Percentiles rank a stretch among this genome's conserved stretches.
Conservation (phyloP, 2,797 vertebrate genomes). For the Heteromormyrus szaboi region DNA sequence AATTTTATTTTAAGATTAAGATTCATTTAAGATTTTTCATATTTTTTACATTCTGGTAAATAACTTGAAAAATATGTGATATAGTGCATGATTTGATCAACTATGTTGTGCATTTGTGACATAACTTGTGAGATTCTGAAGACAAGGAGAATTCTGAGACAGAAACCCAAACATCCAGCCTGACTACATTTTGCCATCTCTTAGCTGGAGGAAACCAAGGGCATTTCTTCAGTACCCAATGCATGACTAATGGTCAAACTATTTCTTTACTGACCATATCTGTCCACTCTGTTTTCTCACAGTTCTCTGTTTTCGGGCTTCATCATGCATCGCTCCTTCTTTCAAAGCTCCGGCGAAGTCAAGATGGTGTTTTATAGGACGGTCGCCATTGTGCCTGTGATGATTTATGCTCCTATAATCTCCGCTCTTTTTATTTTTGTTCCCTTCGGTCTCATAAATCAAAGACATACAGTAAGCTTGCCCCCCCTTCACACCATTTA, state of each 20-base stretch:
- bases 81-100: background rate
- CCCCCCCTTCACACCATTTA: conserved; percentile 42
- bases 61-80: background rate
- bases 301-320: conserved; percentile 53
- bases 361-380: conserved; percentile 49
- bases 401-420: conserved; percentile 53
- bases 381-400: conserved; percentile 48
- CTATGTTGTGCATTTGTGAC: background rate
- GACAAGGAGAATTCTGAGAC: background rate
- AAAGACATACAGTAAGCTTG: conserved; percentile 37
- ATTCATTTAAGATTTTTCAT: background rate
- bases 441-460: conserved; percentile 52
- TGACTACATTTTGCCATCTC: background rate
- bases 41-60: background rate
- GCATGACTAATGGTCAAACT: conserved; percentile 51
- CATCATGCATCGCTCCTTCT: conserved; percentile 26
- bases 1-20: background rate
- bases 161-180: background rate
- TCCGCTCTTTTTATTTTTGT: conserved; percentile 41
- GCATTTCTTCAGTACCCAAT: conserved; percentile 26
- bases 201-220: conserved; percentile 14
- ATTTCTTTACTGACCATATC: conserved; percentile 51
- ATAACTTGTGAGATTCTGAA: background rate
- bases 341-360: conserved; percentile 27
- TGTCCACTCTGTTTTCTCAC: conserved; percentile 54